Evolutionary conservation across 2,113 vertebrate species (phyloP), one percentile per base, ranked within the genome.

Genomic region (Alouatta palliata): DNA sequence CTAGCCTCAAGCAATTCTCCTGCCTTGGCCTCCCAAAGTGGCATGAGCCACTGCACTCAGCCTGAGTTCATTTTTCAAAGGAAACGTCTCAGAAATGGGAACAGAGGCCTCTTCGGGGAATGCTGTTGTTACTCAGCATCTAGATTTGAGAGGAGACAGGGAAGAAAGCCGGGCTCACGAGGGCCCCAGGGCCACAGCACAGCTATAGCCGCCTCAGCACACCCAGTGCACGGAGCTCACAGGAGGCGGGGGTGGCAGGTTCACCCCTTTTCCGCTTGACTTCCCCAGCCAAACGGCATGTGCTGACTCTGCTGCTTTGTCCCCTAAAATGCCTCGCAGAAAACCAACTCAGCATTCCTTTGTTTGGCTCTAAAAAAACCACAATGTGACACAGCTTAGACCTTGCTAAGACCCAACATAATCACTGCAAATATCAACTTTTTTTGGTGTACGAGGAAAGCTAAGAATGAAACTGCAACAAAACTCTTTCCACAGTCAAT

Each of bases 341-440:
- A 75, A 45, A 45, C 23, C 0, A 2, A 89, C 79, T 93, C 94
- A 93, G 96, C 79, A 32, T 66, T 45, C 45, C 25, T 14, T 56
- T 0, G 4, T 4, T 23, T 14, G 47, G 71, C 43, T 83, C 17
- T 68, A 25, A 79, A 80, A 80, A 58, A 91, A 52, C 86, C 88
- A 37, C 86, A 58, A 5, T 23, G 71, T 30, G 88, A 94, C 77
- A 66, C 71, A 75, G 93, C 71, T 43, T 43, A 76, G 85, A 49
- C 49, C 49, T 61, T 3, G 11, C 37, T 37, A 66, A 96, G 81
- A 40, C 76, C 52, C 76, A 64, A 3, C 35, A 10, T 58, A 27
- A 54, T 68, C 56, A 21, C 47, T 6, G 27, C 49, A 77, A 76
- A 82, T 13, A 82, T 35, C 61, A 64, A 49, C 64, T 35, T 40